Base-by-base conservation (phyloP, 1,140 invertebrate species). In the Vollenhovia emeryi region DNA sequence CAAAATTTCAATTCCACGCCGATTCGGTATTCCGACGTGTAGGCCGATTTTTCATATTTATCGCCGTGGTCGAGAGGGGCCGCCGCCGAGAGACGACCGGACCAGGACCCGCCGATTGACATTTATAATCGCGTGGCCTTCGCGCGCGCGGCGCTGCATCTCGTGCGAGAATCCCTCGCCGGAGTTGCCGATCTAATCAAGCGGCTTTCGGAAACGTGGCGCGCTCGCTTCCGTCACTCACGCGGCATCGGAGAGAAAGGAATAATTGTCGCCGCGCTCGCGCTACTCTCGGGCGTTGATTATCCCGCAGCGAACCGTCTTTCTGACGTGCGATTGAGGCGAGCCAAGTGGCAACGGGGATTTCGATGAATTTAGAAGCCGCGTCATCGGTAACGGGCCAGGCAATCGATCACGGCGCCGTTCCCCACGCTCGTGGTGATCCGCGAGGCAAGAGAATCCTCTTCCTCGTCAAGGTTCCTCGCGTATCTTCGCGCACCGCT, bases 351-450 rank as follows among this genome's bases (percentile, higher is more conserved):
- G 27, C 74, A 75, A 68, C 36, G 66, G 11, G 40, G 27, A 55
- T 52, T 79, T 69, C 73, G 78, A 73, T 78, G 76, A 83, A 88
- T 84, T 86, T 80, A 82, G 83, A 86, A 76, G 15, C 79, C 59
- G 69, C 80, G 74, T 87, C 74, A 85, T 74, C 59, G 24, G 68
- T 79, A 68, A 74, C 73, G 75, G 13, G 4, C 40, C 33, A n/a
- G 45, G 30, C 78, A 15, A 87, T 88, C 79, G 79, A 87, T 88
- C 62, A 40, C 48, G 30, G n/a, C 48, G 40, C 18, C 52, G 36
- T 73, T 11, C 66, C 43, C 15, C 36, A 27, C 62, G 18, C 30
- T 55, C 50, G 50, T 36, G 30, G 4, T 82, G 18, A 73, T 82
- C 36, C 36, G 18, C 40, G 27, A 43, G 8, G 27, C 18, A 60